phyloP scores from a whole-genome alignment of 2,113 vertebrate genomes.

The Vanacampus margaritifer region DNA sequence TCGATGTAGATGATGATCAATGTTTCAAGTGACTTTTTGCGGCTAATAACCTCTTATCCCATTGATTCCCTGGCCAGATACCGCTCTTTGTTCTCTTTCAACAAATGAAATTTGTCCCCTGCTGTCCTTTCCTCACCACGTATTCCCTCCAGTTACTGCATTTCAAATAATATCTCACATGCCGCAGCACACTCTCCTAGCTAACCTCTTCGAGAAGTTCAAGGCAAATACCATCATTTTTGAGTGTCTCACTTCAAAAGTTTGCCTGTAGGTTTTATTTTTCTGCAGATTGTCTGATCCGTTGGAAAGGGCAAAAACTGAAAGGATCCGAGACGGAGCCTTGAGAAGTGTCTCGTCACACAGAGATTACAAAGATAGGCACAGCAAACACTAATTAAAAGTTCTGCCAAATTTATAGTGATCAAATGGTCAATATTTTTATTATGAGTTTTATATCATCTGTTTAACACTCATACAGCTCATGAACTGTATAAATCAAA shows the following conservation, averaged over 20 bases:
- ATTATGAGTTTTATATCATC: not conserved
- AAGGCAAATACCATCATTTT: constrained; percentile 38
- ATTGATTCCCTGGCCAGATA: constrained; percentile 61
- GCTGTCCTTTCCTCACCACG: constrained; percentile 35
- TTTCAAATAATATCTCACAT: constrained; percentile 31
- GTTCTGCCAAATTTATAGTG: constrained; percentile 9
- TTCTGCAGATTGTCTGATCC: constrained; percentile 25
- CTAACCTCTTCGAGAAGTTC: constrained; percentile 38
- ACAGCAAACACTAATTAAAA: constrained; percentile 54
- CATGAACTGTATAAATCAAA: not conserved
- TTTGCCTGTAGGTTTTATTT: constrained; percentile 37
- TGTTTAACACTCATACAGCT: not conserved
- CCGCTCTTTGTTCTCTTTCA: constrained; percentile 51
- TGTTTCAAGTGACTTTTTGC: constrained; percentile 69
- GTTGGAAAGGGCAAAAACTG: constrained; percentile 17
- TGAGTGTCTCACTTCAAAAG: constrained; percentile 41
- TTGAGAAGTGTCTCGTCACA: constrained; percentile 30
- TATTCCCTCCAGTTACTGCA: constrained; percentile 14
- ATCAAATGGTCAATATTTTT: constrained; percentile 7
- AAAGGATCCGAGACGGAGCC: constrained; percentile 37
- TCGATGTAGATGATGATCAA: constrained; percentile 65
- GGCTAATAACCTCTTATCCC: constrained; percentile 72
- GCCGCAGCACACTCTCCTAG: constrained; percentile 11
- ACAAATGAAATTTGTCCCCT: constrained; percentile 56
- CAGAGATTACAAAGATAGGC: constrained; percentile 51